Base-by-base conservation (phyloP, 2,888 invertebrate species). In the Orchesella flavescens region DNA sequence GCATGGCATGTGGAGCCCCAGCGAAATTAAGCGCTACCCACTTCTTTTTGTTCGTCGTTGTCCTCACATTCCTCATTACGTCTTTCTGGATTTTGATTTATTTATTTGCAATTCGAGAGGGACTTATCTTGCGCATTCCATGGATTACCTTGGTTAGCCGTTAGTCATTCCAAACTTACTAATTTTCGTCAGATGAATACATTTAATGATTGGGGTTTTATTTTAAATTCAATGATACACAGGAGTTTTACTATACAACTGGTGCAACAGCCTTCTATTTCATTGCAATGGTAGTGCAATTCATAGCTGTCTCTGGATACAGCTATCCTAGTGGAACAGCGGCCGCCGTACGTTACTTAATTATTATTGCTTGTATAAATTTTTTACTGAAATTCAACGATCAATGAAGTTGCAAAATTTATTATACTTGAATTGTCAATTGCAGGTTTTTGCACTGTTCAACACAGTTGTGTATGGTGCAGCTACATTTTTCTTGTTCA, bases 11-110 rank as follows among this genome's bases (percentile, higher is more conserved):
- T 86, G 95, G 94, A 1, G 94, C 96, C 1, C 95, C 96, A 7
- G 93, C 93, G 49, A 79, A 49, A 72, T 86, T 90, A 61, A 89
- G 90, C 21, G 93, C 93, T 69, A 94, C 95, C 13, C 93, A 94
- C 87, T 96, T 95, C 93, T 97, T 96, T 92, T 92, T 96, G 83
- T 95, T 96, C 90, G 96, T 96, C 73, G 95, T 93, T 19, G 94
- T 95, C 84, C 92, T 94, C 85, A 93, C 94, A 86, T 97, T 97
- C 91, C 95, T 97, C 89, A 93, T 94, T 69, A 95, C 95, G 0
- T 91, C 96, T 72, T 91, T 96, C 89, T 95, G 96, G 96, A 92
- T 93, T 79, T 93, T 94, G 89, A 93, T 95, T 69, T 96, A 95
- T 90, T 91, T 96, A 84, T 91, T 96, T 87, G 94, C 95, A 86